Conservation (phyloP, 2,797 vertebrate genomes). For the Syngnathus rostellatus region DNA sequence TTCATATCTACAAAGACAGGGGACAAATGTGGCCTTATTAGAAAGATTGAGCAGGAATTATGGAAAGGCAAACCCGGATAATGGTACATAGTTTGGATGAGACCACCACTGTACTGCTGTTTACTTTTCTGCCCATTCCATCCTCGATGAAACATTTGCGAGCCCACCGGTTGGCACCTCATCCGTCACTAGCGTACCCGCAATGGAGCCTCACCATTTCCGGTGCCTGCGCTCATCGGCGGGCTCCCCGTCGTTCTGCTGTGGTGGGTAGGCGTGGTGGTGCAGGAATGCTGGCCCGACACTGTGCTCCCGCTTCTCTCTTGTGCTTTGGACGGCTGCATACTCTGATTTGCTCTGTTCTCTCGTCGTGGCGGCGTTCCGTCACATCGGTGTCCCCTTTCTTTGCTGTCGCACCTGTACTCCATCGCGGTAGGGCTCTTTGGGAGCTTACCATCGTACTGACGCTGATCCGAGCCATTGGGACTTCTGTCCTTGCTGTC, state of each 20-base stretch:
- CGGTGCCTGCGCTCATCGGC: slow-evolving; percentile 75
- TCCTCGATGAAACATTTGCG: no score
- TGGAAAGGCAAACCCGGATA: no score
- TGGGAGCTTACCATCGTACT: slow-evolving; percentile 51
- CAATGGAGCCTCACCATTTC: slow-evolving; percentile 71
- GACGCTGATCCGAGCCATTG: slow-evolving; percentile 56
- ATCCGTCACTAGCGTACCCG: no score
- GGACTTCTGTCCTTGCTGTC: slow-evolving; percentile 64
- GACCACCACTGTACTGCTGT: no score
- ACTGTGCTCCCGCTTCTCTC: slow-evolving; percentile 80
- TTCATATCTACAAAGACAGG: slow-evolving; percentile 72
- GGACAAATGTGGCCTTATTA: background rate
- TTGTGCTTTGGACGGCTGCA: slow-evolving; percentile 85
- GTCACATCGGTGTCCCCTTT: slow-evolving; percentile 79
- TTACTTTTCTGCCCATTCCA: no score
- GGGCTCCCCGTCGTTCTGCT: slow-evolving; percentile 85
- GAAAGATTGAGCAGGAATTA: background rate
- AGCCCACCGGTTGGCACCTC: no score
- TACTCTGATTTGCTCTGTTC: slow-evolving; percentile 73
- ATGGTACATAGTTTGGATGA: no score
- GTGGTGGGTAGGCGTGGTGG: slow-evolving; percentile 77
- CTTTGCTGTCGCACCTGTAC: slow-evolving; percentile 71
- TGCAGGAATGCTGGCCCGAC: slow-evolving; percentile 72
- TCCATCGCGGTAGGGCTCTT: slow-evolving; percentile 55
- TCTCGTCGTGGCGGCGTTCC: slow-evolving; percentile 81